These are phyloP conservation scores for Phylloscopus whistleri DNA, from an alignment of 2,113 vertebrate genomes.

Conservation along the genomic window DNA sequence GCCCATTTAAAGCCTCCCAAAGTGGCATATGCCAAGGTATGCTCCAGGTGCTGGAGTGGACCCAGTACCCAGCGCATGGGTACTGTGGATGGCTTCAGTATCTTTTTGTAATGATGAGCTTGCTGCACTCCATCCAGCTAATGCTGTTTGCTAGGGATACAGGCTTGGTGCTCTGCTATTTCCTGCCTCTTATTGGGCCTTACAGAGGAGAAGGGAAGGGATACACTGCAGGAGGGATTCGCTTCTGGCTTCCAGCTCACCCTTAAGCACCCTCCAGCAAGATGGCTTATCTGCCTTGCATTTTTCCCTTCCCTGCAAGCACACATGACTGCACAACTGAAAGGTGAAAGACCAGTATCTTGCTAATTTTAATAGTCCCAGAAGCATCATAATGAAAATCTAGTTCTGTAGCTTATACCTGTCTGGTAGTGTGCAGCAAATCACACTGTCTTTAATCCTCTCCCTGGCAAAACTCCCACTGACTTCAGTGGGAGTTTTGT, in stretches of 20 bases:
- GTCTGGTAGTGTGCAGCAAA: neutral
- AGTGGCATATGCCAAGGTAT: neutral
- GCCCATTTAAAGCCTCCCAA: neutral
- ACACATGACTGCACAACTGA: neutral
- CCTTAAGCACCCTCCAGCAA: neutral
- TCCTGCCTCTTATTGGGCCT: neutral
- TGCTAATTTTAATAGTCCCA: neutral
- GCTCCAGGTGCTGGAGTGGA: neutral
- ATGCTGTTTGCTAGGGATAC: neutral
- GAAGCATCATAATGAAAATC: neutral
- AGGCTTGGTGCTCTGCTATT: neutral
- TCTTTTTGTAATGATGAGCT: neutral
- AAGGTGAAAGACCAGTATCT: neutral
- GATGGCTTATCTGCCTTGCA: neutral
- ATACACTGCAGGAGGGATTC: neutral
- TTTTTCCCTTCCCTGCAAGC: neutral
- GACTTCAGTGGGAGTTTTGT: neutral
- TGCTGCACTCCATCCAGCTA: neutral
- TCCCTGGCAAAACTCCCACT: conserved; percentile 32
- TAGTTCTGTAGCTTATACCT: neutral
- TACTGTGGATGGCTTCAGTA: neutral
- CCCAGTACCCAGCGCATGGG: neutral
- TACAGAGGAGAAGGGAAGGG: neutral
- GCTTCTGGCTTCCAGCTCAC: neutral
- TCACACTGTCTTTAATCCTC: neutral